Evolutionary conservation across 2,888 invertebrate genomes (phyloP).

Genomic region (Litoditis marina): DNA sequence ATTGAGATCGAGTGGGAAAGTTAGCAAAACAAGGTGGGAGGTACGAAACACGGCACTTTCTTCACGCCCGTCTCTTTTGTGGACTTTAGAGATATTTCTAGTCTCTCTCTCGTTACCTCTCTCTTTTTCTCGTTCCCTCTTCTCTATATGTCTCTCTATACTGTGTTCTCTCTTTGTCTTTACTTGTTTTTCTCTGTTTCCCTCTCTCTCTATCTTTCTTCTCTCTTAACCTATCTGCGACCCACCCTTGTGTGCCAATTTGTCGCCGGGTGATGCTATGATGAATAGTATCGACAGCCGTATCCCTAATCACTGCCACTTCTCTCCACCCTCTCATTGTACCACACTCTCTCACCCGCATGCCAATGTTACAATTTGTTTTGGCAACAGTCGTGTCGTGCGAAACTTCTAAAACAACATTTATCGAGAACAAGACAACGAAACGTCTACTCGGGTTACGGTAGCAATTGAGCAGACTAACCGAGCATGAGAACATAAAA

Average conservation of each 20-base stretch:
- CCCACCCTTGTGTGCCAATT: slow-evolving; percentile 3
- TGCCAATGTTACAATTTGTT: too few species aligned
- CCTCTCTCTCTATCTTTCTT: slow-evolving; percentile 5
- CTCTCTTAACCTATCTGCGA: background rate
- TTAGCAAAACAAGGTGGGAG: too few species aligned
- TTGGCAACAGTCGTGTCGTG: too few species aligned
- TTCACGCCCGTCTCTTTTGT: too few species aligned
- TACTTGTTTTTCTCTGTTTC: background rate
- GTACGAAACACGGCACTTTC: too few species aligned
- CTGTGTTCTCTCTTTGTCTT: slow-evolving; percentile 2
- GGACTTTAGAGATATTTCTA: background rate
- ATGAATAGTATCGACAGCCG: slow-evolving; percentile 12
- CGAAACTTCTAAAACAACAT: too few species aligned
- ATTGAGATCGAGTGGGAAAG: too few species aligned
- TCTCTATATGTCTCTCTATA: slow-evolving; percentile 3
- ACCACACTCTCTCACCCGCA: background rate
- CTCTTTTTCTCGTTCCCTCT: background rate
- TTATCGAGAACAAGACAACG: too few species aligned
- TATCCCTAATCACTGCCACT: slow-evolving; percentile 6
- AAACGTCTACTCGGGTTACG: too few species aligned
- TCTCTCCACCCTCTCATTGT: background rate
- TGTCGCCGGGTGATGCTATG: slow-evolving; percentile 12
- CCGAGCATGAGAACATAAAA: too few species aligned
- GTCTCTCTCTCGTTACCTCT: background rate
- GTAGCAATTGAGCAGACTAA: too few species aligned